Base-by-base conservation (phyloP, 2,888 invertebrate species). In the Xanthorhoe spadicearia region DNA sequence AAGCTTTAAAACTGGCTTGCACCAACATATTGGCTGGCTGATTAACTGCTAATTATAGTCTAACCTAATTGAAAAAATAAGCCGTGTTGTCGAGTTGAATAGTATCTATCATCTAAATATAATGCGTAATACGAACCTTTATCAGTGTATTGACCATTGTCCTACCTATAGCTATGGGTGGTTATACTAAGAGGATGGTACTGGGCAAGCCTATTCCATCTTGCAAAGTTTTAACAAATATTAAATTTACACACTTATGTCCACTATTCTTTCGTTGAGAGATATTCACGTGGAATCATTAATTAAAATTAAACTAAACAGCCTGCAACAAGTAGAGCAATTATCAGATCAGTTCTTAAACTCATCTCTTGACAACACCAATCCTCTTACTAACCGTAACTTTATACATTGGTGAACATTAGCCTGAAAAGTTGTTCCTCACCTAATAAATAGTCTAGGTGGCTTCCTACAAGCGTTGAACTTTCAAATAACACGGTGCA, bases 1-100 rank as follows among this genome's bases (percentile, higher is more conserved):
- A 71, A 68, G 60, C 71, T 69, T 67, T 69, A 65, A 61, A 54
- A 50, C 35, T n/a, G 38, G 19, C 17, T 50, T 51, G 19, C 19
- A 51, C 19, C 38, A 13, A 10, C 19, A 5, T 3, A 28, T 13
- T 38, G 50, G 50, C 58, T 35, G 15, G 19, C 8, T 3, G n/a
- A 35, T 13, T 1, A 1, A 53, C 6, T 13, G 18, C n/a, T 15
- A 8, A 48, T 48, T 6, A 15, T 13, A 17, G 15, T 48, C 48
- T 43, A 43, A 43, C 38, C 38, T 43, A n/a, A n/a, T n/a, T n/a
- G n/a, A n/a, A n/a, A n/a, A n/a, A n/a, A n/a, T n/a, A n/a, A n/a
- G n/a, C n/a, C n/a, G n/a, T n/a, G n/a, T n/a, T n/a, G n/a, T n/a
- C n/a, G n/a, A n/a, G n/a, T n/a, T n/a, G n/a, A n/a, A n/a, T n/a